Evolutionary conservation across 2,113 vertebrate genomes (phyloP).

Genomic region (Cinclus cinclus): DNA sequence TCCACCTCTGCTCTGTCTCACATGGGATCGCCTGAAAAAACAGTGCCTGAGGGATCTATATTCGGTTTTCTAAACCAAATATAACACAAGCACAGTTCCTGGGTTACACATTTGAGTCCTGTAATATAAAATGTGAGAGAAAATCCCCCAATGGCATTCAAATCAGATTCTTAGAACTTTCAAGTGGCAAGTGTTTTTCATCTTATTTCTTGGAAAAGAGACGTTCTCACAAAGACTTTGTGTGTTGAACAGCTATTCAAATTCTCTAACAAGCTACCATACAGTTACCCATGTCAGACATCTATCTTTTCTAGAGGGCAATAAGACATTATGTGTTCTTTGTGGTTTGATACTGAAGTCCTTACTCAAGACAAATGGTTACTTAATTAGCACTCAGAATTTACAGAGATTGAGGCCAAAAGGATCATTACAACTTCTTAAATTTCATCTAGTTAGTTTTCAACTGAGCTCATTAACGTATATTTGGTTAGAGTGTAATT

Average conservation of each 20-base stretch:
- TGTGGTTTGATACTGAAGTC: background rate
- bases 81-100: conserved; percentile 48
- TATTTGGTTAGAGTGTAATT: background rate
- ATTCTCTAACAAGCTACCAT: conserved; percentile 19
- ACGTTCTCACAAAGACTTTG: conserved; percentile 32
- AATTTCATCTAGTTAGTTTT: background rate
- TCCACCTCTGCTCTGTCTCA: conserved; percentile 1
- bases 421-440: background rate
- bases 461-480: background rate
- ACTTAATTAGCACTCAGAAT: background rate
- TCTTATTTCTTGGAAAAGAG: conserved; percentile 53
- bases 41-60: conserved; percentile 57
- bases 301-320: conserved; percentile 32
- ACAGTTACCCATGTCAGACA: conserved; percentile 25
- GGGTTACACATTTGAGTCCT: conserved; percentile 25
- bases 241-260: conserved; percentile 52
- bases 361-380: background rate
- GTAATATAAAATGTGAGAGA: conserved; percentile 54
- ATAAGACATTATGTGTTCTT: conserved; percentile 22
- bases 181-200: conserved; percentile 61
- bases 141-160: conserved; percentile 60
- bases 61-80: conserved; percentile 70
- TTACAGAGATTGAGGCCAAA: background rate
- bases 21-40: conserved; percentile 44
- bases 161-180: conserved; percentile 65